phyloP scores from a whole-genome alignment of 2,888 invertebrate genomes.

The Heliconius ismenius region DNA sequence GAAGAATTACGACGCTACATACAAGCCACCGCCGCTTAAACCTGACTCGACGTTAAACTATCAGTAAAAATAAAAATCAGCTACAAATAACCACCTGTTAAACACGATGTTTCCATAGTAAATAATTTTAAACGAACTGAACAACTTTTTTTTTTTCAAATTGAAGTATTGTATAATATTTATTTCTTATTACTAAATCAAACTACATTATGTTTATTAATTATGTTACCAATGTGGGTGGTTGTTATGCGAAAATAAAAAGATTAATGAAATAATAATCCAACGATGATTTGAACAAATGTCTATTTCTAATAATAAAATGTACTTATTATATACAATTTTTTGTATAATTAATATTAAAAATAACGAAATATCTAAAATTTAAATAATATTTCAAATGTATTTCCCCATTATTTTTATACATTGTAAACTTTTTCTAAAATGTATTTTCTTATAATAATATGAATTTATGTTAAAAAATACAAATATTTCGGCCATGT shows the following conservation, averaged over 20 bases:
- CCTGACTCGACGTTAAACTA: neutral
- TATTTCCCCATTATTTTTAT: neutral
- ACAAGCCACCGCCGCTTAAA: slow-evolving; percentile 66
- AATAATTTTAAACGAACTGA: no score
- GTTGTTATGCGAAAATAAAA: neutral
- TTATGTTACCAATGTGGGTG: slow-evolving; percentile 10
- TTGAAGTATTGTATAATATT: neutral
- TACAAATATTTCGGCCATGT: neutral
- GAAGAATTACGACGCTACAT: slow-evolving; percentile 92
- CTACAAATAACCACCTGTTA: neutral
- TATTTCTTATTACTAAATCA: neutral
- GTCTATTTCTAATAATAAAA: neutral
- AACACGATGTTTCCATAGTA: neutral
- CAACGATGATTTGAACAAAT: neutral
- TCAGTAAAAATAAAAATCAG: neutral
- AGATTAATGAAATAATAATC: neutral
- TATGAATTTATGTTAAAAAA: neutral
- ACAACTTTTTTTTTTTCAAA: neutral
- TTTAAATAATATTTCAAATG: neutral
- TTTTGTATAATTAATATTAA: neutral
- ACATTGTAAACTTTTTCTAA: neutral
- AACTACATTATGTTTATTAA: neutral
- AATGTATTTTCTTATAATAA: neutral
- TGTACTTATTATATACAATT: neutral
- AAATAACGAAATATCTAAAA: neutral